phyloP scores from a whole-genome alignment of 37 sponge, comb jelly and placozoan genomes.

The Eunapius fragilis region DNA sequence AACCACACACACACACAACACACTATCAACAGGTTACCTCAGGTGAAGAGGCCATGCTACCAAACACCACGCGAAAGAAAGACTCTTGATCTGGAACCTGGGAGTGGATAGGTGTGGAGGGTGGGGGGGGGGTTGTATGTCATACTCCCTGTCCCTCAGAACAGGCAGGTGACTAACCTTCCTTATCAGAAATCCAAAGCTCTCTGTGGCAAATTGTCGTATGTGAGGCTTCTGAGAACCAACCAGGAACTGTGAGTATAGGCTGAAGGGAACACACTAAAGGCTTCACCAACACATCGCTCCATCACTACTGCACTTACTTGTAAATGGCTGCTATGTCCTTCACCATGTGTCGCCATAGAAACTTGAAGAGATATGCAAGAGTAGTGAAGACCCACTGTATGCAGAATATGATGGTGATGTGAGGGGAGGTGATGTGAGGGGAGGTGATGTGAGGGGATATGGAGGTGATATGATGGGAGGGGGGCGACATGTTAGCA shows the following conservation, averaged over 20 bases:
- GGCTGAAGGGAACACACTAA: neutral
- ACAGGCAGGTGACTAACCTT: conserved; percentile 39
- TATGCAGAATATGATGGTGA: neutral
- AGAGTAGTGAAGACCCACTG: conserved; percentile 84
- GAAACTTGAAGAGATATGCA: conserved; percentile 88
- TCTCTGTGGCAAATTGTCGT: conserved; percentile 89
- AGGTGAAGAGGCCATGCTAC: neutral
- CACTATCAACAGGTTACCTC: neutral
- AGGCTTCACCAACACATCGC: neutral
- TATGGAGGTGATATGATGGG: neutral
- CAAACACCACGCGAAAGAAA: neutral
- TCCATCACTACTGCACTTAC: conserved; percentile 30
- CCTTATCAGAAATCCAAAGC: conserved; percentile 85
- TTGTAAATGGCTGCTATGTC: conserved; percentile 69
- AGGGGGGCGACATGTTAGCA: too few species aligned
- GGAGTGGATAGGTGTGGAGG: too few species aligned
- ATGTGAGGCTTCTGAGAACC: conserved; percentile 74
- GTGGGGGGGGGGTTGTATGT: too few species aligned
- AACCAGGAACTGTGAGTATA: conserved; percentile 69
- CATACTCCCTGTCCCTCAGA: too few species aligned
- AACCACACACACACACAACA: neutral
- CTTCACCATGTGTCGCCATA: conserved; percentile 82
- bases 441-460: too few species aligned
- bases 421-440: neutral
- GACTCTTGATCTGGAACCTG: conserved; percentile 11